Evolutionary conservation across 2,113 vertebrate genomes (phyloP).

Genomic region (Chinchilla lanigera): DNA sequence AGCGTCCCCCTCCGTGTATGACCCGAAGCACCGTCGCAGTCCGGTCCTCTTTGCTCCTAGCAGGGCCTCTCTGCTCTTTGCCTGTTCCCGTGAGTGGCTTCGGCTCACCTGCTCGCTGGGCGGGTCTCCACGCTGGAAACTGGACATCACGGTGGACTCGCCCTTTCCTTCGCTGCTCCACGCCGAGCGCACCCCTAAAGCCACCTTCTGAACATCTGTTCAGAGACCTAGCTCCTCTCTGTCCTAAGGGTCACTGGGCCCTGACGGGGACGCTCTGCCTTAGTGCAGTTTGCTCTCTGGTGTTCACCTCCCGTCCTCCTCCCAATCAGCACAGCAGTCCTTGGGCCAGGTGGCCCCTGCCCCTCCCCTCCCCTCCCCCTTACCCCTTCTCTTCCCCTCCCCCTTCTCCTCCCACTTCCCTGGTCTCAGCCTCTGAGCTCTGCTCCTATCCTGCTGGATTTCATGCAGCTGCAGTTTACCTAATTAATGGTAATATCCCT

Average conservation of each 20-base stretch:
- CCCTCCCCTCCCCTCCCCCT: neutral
- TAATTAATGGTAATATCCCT: neutral
- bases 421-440: neutral
- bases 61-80: too few species aligned
- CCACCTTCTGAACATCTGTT: too few species aligned
- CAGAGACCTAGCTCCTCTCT: neutral
- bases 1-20: neutral
- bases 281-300: fast-evolving
- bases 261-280: neutral
- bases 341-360: too few species aligned
- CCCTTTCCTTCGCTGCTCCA: neutral
- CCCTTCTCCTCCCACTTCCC: too few species aligned
- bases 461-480: neutral
- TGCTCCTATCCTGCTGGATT: neutral
- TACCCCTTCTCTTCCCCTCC: neutral
- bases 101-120: neutral
- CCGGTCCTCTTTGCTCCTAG: too few species aligned
- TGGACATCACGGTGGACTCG: neutral
- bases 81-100: neutral
- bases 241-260: neutral
- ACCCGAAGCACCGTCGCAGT: neutral
- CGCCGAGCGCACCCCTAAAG: too few species aligned
- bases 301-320: fast-evolving
- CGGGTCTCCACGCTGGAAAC: neutral
- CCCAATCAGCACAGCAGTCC: neutral